Conservation (phyloP, 1,140 invertebrate species). For the Drosophila erecta region DNA sequence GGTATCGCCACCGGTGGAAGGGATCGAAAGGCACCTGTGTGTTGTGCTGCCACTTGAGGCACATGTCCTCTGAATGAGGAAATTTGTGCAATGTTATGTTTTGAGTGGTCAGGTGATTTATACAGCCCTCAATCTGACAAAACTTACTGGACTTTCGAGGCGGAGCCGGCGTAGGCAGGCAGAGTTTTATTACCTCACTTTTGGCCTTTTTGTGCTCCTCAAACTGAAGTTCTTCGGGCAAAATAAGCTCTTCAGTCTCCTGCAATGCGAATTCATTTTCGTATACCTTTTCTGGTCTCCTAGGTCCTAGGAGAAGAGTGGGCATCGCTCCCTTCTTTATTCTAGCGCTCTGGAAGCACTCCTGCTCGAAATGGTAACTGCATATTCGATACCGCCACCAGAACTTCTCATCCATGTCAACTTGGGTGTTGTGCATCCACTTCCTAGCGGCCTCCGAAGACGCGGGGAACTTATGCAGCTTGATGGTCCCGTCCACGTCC, state of each 20-base stretch:
- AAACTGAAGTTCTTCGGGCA: not conserved
- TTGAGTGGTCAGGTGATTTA: slow-evolving; percentile 65
- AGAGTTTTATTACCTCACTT: slow-evolving; percentile 15
- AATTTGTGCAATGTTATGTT: slow-evolving; percentile 70
- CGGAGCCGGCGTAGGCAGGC: slow-evolving; percentile 40
- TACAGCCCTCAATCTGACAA: slow-evolving; percentile 64
- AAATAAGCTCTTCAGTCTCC: slow-evolving; percentile 17
- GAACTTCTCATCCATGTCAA: slow-evolving; percentile 53
- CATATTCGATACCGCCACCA: slow-evolving; percentile 74
- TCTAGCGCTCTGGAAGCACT: slow-evolving; percentile 60
- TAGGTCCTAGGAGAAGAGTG: slow-evolving; percentile 55
- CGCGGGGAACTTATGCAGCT: slow-evolving; percentile 70
- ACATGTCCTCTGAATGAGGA: slow-evolving; percentile 61
- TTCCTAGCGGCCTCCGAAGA: slow-evolving; percentile 50
- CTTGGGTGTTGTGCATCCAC: slow-evolving; percentile 75
- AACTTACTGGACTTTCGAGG: slow-evolving; percentile 70
- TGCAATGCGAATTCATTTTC: slow-evolving; percentile 51
- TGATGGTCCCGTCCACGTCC: slow-evolving; percentile 43
- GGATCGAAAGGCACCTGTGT: slow-evolving; percentile 70
- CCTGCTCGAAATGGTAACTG: slow-evolving; percentile 60
- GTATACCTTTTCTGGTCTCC: slow-evolving; percentile 38
- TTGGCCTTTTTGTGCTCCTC: not conserved
- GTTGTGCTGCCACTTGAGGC: slow-evolving; percentile 73
- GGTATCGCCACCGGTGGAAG: slow-evolving; percentile 62
- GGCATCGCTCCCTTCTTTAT: slow-evolving; percentile 61